These are phyloP conservation scores for Ramazzottius varieornatus DNA, from an alignment of 2,888 invertebrate genomes.

Conservation along the genomic window DNA sequence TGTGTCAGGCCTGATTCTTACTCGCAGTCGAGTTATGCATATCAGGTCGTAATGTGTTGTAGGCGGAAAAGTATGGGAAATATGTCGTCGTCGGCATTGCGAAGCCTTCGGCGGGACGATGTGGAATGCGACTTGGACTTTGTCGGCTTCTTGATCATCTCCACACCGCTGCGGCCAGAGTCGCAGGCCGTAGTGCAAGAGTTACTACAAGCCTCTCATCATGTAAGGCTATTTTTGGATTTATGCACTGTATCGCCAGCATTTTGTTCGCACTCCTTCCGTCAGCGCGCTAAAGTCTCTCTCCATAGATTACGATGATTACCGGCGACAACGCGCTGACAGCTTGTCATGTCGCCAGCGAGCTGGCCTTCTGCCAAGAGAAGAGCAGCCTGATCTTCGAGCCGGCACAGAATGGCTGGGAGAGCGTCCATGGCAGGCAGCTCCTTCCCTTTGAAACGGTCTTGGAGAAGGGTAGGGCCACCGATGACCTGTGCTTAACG, in stretches of 20 bases:
- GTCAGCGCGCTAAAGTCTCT: no score
- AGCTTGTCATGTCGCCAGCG: slow-evolving; percentile 89
- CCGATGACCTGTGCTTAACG: background rate
- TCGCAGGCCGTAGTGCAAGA: slow-evolving; percentile 82
- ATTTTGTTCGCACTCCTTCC: background rate
- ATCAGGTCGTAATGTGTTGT: no score
- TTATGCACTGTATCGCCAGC: background rate
- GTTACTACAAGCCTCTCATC: slow-evolving; percentile 72
- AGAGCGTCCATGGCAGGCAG: background rate
- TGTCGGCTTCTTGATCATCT: slow-evolving; percentile 88
- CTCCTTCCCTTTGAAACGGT: background rate
- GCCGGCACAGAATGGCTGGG: background rate
- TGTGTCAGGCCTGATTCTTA: no score
- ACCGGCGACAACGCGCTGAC: slow-evolving; percentile 97
- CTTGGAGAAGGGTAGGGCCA: background rate
- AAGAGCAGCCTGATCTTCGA: slow-evolving; percentile 27
- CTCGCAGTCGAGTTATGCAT: no score
- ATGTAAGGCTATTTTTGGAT: slow-evolving; percentile 34
- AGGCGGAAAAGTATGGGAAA: background rate
- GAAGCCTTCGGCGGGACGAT: slow-evolving; percentile 7
- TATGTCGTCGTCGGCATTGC: background rate
- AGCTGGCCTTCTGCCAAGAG: slow-evolving; percentile 51
- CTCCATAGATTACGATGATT: slow-evolving; percentile 59
- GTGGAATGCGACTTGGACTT: slow-evolving; percentile 40
- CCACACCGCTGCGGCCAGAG: slow-evolving; percentile 84